phyloP scores from a whole-genome alignment of 1,140 invertebrate species.

The Drosophila navojoa region DNA sequence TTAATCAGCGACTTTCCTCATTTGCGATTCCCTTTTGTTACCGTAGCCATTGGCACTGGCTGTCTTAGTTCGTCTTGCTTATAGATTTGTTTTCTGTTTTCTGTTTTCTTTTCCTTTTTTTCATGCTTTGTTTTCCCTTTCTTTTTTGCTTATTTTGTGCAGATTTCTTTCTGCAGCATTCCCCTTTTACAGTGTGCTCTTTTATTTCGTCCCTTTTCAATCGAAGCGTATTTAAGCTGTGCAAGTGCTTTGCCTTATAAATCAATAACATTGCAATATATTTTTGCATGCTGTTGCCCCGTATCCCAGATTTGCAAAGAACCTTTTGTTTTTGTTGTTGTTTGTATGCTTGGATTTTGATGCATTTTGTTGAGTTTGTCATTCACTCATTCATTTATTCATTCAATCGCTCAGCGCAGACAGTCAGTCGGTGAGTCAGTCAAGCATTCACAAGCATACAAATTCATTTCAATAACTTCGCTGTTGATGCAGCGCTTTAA shows the following conservation, averaged over 20 bases:
- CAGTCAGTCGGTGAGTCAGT: conserved; percentile 48
- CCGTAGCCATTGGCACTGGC: conserved; percentile 44
- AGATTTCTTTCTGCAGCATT: conserved; percentile 20
- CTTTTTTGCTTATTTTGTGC: neutral
- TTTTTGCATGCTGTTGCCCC: conserved; percentile 50
- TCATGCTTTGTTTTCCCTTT: conserved; percentile 8
- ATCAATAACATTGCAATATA: conserved; percentile 76
- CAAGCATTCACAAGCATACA: conserved; percentile 53
- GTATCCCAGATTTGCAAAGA: conserved; percentile 5
- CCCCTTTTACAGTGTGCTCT: neutral
- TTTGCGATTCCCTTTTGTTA: conserved; percentile 52
- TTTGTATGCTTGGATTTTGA: conserved; percentile 59
- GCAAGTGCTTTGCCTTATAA: conserved; percentile 66
- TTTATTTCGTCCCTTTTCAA: conserved; percentile 16
- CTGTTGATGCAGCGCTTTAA: conserved; percentile 60
- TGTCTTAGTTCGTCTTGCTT: conserved; percentile 55
- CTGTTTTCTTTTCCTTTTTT: neutral
- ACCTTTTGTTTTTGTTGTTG: conserved; percentile 37
- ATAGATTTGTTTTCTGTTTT: conserved; percentile 49
- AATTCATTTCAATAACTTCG: conserved; percentile 77
- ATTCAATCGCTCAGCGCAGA: conserved; percentile 8
- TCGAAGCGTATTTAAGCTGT: conserved; percentile 54
- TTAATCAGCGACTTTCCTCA: conserved; percentile 30
- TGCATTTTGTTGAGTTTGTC: conserved; percentile 49
- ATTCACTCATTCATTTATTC: neutral